phyloP scores from a whole-genome alignment of 2,113 vertebrate species.

The Phalacrocorax brasilianus region DNA sequence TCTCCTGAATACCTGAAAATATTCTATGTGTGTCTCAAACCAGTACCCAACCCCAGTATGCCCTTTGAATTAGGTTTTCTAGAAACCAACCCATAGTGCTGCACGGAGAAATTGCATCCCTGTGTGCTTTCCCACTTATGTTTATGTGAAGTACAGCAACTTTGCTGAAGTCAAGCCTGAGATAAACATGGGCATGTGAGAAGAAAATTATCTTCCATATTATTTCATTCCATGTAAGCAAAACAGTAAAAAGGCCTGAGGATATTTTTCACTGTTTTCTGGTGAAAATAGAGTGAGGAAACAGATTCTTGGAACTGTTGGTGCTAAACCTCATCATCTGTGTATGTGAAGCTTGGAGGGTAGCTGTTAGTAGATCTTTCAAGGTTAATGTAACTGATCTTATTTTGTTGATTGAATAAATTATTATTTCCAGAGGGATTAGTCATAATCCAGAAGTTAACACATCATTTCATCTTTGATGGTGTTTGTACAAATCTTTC shows the following conservation, averaged over 20 bases:
- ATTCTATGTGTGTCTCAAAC: neutral
- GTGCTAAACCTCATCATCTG: neutral
- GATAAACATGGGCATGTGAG: neutral
- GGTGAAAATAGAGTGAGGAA: neutral
- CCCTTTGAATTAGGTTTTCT: neutral
- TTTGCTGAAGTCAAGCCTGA: neutral
- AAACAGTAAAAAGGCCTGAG: neutral
- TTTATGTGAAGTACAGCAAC: neutral
- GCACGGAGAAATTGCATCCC: neutral
- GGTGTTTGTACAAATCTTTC: slow-evolving; percentile 6
- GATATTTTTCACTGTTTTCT: neutral
- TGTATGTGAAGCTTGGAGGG: neutral
- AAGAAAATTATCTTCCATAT: neutral
- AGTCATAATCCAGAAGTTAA: slow-evolving; percentile 53
- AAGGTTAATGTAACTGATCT: slow-evolving; percentile 37
- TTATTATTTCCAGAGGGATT: slow-evolving; percentile 50
- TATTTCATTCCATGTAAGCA: neutral
- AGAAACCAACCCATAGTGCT: neutral
- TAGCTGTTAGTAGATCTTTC: neutral
- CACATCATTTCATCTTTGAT: neutral
- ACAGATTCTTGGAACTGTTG: neutral
- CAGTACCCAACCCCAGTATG: neutral
- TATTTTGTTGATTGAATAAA: slow-evolving; percentile 51
- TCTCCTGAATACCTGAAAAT: neutral
- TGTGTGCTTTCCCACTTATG: neutral